These are phyloP conservation scores for Amphimallon solstitiale DNA, from an alignment of 2,888 invertebrate genomes.

Conservation along the genomic window DNA sequence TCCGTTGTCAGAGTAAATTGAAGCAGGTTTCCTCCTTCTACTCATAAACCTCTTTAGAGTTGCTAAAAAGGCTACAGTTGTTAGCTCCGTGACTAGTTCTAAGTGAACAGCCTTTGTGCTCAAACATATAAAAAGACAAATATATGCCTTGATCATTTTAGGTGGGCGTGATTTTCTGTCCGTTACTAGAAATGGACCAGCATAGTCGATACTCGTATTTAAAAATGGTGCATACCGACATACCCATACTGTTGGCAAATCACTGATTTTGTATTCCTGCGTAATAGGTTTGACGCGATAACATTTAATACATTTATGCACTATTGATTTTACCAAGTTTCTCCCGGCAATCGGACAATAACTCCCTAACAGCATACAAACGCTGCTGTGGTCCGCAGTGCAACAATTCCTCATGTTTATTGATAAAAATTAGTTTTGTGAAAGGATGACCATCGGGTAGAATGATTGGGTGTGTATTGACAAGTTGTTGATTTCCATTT, in stretches of 20 bases:
- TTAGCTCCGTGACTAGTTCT: constrained; percentile 26
- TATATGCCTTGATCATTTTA: constrained; percentile 12
- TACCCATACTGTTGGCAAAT: constrained; percentile 31
- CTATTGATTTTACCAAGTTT: not conserved
- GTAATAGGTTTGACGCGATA: constrained; percentile 30
- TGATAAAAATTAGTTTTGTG: too few relatives aligned
- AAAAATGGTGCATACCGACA: constrained; percentile 13
- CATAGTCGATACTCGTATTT: constrained; percentile 41
- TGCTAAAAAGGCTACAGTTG: constrained; percentile 23
- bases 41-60: constrained; percentile 18
- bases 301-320: constrained; percentile 29
- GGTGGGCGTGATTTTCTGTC: not conserved
- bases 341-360: constrained; percentile 1
- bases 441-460: too few relatives aligned
- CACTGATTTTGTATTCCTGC: constrained; percentile 7
- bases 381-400: not conserved
- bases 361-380: not conserved
- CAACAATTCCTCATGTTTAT: too few relatives aligned
- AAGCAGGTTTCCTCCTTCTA: constrained; percentile 13
- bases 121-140: too few relatives aligned
- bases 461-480: too few relatives aligned
- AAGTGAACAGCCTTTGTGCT: constrained; percentile 31
- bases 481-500: too few relatives aligned
- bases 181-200: constrained; percentile 37
- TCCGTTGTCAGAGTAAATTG: constrained; percentile 6